phyloP scores from a whole-genome alignment of 2,113 vertebrate genomes.

The Merops nubicus region DNA sequence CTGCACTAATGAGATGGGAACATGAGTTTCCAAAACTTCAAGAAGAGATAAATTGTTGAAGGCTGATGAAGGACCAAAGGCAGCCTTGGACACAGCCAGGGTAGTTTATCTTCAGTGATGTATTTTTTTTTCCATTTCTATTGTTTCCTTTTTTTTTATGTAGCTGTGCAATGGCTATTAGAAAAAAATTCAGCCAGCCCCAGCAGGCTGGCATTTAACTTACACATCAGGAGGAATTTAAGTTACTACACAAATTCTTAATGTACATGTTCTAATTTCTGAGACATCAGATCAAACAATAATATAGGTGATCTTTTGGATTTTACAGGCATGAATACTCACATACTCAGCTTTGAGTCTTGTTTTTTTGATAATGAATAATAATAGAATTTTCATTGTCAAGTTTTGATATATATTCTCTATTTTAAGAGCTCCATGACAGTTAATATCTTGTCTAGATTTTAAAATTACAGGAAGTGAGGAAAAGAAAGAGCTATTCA shows the following conservation, averaged over 20 bases:
- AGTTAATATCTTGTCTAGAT: not conserved
- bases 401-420: not conserved
- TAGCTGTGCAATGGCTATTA: not conserved
- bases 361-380: not conserved
- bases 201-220: not conserved
- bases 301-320: not conserved
- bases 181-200: not conserved
- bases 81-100: not conserved
- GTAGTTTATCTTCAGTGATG: not conserved
- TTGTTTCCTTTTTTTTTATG: not conserved
- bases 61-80: not conserved
- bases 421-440: not conserved
- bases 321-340: not conserved
- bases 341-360: not conserved
- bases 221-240: not conserved
- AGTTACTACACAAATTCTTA: not conserved
- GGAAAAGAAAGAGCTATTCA: not conserved
- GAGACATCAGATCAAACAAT: not conserved
- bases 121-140: not conserved
- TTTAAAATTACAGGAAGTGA: not conserved
- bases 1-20: not conserved
- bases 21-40: not conserved
- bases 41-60: not conserved
- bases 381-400: not conserved
- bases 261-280: not conserved